A percentile compares a stretch with the other conserved stretches of the same genome.
Evolutionary conservation across 1,140 invertebrate genomes (phyloP).

Genomic region (Brachionus angularis): DNA sequence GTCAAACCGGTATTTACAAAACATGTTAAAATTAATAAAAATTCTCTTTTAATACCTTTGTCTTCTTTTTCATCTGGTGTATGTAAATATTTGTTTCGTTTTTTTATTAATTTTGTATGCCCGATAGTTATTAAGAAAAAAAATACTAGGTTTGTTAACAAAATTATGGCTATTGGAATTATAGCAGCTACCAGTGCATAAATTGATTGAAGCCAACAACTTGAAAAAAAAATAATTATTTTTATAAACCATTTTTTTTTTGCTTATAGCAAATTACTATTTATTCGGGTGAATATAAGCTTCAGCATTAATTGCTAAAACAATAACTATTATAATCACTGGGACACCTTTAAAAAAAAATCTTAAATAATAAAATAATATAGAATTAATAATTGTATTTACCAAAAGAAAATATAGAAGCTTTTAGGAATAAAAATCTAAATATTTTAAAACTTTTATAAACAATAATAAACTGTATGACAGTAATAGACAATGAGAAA

Average conservation of each 20-base stretch:
- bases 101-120: slow-evolving; percentile 2
- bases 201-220: slow-evolving; percentile 14
- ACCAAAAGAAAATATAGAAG: slow-evolving; percentile 9
- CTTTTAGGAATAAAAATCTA: not conserved
- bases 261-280: not conserved
- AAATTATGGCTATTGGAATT: slow-evolving; percentile 5
- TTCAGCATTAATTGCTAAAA: not conserved
- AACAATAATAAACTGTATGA: slow-evolving; percentile 5
- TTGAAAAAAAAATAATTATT: not conserved
- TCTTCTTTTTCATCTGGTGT: not conserved
- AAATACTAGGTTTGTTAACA: not conserved
- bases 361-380: too few species aligned
- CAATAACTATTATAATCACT: not conserved
- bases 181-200: not conserved
- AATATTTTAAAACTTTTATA: slow-evolving; percentile 37
- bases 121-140: not conserved
- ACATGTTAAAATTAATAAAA: slow-evolving; percentile 8
- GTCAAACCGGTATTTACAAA: slow-evolving; percentile 19
- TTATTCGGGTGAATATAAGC: slow-evolving; percentile 24
- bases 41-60: slow-evolving; percentile 27
- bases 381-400: too few species aligned
- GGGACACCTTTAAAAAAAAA: not conserved
- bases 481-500: slow-evolving; percentile 1
- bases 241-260: not conserved
- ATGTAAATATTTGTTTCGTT: slow-evolving; percentile 11